Conservation (phyloP, 64 coral and sea anemone genomes). For the Montipora cactus region DNA sequence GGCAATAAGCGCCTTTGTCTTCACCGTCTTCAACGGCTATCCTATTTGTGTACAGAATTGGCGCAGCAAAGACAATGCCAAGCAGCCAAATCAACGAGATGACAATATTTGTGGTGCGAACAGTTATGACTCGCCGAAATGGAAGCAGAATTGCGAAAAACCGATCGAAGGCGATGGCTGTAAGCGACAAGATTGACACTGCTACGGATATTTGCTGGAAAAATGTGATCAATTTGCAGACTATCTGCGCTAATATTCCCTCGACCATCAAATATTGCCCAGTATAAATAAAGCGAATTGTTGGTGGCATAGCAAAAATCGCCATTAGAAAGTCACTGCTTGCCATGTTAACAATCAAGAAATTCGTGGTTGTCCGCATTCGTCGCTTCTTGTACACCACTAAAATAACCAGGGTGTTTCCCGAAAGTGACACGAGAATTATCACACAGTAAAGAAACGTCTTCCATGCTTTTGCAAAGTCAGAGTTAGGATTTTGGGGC, state of each 20-base stretch:
- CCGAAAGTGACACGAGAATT: constrained; percentile 46
- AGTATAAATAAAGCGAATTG: constrained; percentile 24
- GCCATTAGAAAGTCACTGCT: constrained; percentile 60
- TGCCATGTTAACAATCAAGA: constrained; percentile 69
- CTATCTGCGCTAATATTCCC: constrained; percentile 12
- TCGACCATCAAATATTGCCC: neutral
- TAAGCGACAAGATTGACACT: constrained; percentile 78
- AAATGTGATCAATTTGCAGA: constrained; percentile 74
- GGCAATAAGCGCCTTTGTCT: neutral
- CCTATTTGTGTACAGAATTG: constrained; percentile 49
- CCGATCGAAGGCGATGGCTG: constrained; percentile 75
- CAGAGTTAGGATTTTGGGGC: neutral
- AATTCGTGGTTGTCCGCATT: constrained; percentile 68
- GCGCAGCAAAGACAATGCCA: constrained; percentile 5
- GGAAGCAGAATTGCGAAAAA: constrained; percentile 74
- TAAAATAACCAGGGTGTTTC: constrained; percentile 58
- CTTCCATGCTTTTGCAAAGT: constrained; percentile 30
- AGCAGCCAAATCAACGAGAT: constrained; percentile 38
- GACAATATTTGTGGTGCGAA: constrained; percentile 16
- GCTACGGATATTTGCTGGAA: constrained; percentile 57
- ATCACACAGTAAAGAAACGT: constrained; percentile 48
- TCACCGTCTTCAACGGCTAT: neutral
- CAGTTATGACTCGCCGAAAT: constrained; percentile 45
- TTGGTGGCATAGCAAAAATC: constrained; percentile 18
- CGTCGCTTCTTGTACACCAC: constrained; percentile 44